These are phyloP conservation scores for Drosophila lutescens DNA, from an alignment of 2,888 invertebrate genomes.

Conservation along the genomic window DNA sequence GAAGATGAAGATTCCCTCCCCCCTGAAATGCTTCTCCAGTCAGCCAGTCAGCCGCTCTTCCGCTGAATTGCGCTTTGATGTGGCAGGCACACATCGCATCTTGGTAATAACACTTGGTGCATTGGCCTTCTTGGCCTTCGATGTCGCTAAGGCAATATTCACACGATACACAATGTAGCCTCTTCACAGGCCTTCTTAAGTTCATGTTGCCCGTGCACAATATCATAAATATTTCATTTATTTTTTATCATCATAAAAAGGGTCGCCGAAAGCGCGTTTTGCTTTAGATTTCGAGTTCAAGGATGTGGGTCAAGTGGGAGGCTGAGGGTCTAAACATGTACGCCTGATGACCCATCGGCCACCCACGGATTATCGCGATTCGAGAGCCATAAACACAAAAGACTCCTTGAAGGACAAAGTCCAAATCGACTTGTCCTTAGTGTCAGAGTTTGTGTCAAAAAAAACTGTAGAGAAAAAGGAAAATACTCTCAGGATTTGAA, in stretches of 20 bases:
- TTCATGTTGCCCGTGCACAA: slow-evolving; percentile 21
- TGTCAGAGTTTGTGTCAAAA: not conserved
- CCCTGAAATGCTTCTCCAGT: too few species aligned
- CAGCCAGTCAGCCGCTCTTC: not conserved
- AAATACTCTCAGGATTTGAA: too few species aligned
- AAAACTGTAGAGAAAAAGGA: not conserved
- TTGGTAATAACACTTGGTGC: slow-evolving; percentile 32
- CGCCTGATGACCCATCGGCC: not conserved
- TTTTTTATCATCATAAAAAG: slow-evolving; percentile 43
- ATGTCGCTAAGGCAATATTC: slow-evolving; percentile 23
- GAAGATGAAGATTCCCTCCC: slow-evolving; percentile 1
- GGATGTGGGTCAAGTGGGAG: slow-evolving; percentile 35
- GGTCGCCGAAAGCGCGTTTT: slow-evolving; percentile 36
- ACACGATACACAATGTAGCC: slow-evolving; percentile 26
- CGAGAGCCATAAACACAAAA: not conserved
- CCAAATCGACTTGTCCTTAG: not conserved
- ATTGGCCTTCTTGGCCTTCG: slow-evolving; percentile 32
- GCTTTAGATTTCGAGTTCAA: slow-evolving; percentile 53
- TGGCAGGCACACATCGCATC: slow-evolving; percentile 9
- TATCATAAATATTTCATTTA: slow-evolving; percentile 51
- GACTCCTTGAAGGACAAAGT: not conserved
- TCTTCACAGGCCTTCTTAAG: slow-evolving; percentile 23
- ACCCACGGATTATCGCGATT: not conserved
- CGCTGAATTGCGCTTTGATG: not conserved
- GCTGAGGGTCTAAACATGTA: slow-evolving; percentile 5